Evolutionary conservation across 2,888 invertebrate species (phyloP), one percentile per base, ranked within the genome.

Genomic region (Stenodera caucasica): DNA sequence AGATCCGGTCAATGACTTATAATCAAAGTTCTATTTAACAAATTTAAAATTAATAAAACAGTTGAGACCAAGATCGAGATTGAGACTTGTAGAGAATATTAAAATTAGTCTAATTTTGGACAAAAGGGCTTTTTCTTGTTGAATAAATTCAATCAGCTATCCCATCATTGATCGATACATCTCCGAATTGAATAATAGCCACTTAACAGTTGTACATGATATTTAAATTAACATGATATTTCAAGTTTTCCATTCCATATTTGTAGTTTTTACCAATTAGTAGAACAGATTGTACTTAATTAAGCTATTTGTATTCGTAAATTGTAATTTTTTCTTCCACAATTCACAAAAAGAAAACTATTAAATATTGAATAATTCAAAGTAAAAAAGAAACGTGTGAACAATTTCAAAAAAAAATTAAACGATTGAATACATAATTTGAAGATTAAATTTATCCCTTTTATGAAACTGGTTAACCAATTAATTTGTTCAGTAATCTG

Each of bases 391-490:
- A n/a, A 18, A 18, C 49, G 21, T 15, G 49, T 9, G 11, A 12
- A 45, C 18, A 45, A n/a, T 9, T 45, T 45, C 14, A 9, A n/a
- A 18, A 14, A 45, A 11, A 45, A 18, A 12, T 9, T 18, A 45
- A 12, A 2, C 9, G 18, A n/a, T 18, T 9, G 8, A 45, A 8
- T 18, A 45, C 15, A 7, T 45, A 18, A n/a, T 12, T 9, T 45
- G n/a, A 14, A 18, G 5, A 14, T 40, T 15, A 14, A 40, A 40
- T n/a, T 40, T 14, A 40, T 5, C 14, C 15, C 15, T 40, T 14
- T n/a, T 5, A 40, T 14, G n/a, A n/a, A n/a, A 14, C n/a, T 7
- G n/a, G 59, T 59, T 52, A 57, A 30, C 53, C 53, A 61, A 61
- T 56, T 57, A 61, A 45, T 30, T 60, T 26, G 53, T n/a, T n/a